A percentile compares a stretch with the other conserved stretches of the same genome.
These are phyloP conservation scores for Chalcis sispes DNA, from an alignment of 2,888 invertebrate species.

Conservation along the genomic window DNA sequence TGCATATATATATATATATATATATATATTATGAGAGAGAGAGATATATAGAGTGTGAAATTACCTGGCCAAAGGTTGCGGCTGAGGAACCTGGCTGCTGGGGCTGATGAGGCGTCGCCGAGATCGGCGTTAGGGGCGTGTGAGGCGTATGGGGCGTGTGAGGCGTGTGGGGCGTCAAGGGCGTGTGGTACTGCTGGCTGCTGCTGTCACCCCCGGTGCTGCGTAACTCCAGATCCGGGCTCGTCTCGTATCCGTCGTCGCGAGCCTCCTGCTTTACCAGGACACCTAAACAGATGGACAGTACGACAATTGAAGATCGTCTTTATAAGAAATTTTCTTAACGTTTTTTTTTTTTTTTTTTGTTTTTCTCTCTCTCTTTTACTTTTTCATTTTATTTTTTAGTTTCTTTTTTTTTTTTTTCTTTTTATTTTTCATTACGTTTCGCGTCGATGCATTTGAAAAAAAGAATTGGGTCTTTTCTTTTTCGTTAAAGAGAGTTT, in stretches of 20 bases:
- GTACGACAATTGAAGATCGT: too few species aligned
- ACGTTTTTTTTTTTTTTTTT: too few species aligned
- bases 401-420: too few species aligned
- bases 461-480: too few species aligned
- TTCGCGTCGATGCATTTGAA: too few species aligned
- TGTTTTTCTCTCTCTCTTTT: too few species aligned
- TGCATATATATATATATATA: too few species aligned
- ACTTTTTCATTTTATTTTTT: too few species aligned
- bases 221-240: conserved; percentile 80
- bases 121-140: conserved; percentile 74
- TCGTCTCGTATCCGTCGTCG: conserved; percentile 94
- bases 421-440: too few species aligned
- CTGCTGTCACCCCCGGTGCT: conserved; percentile 75
- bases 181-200: conserved; percentile 75
- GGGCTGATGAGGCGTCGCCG: conserved; percentile 75
- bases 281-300: too few species aligned
- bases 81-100: conserved; percentile 74
- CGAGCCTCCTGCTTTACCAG: conserved; percentile 83
- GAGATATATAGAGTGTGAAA: conserved; percentile 35
- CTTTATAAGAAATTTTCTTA: too few species aligned
- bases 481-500: too few species aligned
- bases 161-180: conserved; percentile 74
- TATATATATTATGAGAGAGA: not conserved
- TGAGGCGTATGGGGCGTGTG: conserved; percentile 75
- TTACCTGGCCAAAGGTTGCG: conserved; percentile 73